A percentile compares a stretch with the other conserved stretches of the same genome.
Conservation (phyloP, 2,797 vertebrate species). For the Anas georgica region DNA sequence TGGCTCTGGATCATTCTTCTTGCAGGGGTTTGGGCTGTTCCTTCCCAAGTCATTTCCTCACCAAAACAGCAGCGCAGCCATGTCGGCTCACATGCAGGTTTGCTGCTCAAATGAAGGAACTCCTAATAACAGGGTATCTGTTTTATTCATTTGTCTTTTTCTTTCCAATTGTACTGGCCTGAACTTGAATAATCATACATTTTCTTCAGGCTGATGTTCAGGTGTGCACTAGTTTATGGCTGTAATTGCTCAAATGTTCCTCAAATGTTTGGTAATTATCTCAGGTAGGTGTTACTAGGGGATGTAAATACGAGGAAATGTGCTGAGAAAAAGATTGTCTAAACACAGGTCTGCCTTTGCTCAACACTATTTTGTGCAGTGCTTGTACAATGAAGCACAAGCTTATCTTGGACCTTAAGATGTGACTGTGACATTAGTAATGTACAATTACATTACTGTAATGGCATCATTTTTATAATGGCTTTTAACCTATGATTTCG, state of each 20-base stretch:
- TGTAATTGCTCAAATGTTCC: background rate
- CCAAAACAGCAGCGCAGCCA: rapidly evolving
- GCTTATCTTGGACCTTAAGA: background rate
- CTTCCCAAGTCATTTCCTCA: background rate
- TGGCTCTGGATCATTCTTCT: background rate
- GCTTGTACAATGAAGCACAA: background rate
- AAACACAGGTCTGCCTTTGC: background rate
- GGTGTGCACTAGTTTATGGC: background rate
- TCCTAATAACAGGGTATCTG: background rate
- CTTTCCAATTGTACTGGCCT: background rate
- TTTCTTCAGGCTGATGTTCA: background rate
- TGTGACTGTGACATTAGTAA: background rate
- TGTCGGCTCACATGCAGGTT: rapidly evolving
- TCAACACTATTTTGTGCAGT: background rate
- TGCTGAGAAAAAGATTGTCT: background rate
- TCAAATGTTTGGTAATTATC: background rate
- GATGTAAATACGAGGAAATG: background rate
- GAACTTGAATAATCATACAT: background rate
- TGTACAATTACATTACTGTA: background rate
- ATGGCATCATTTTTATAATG: background rate
- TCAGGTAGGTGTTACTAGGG: background rate
- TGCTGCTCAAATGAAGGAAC: background rate
- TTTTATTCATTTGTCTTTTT: background rate
- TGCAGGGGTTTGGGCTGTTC: background rate
- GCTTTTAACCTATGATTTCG: conserved; percentile 3